phyloP scores from a whole-genome alignment of 2,113 vertebrate genomes.

The Bujurquina vittata region DNA sequence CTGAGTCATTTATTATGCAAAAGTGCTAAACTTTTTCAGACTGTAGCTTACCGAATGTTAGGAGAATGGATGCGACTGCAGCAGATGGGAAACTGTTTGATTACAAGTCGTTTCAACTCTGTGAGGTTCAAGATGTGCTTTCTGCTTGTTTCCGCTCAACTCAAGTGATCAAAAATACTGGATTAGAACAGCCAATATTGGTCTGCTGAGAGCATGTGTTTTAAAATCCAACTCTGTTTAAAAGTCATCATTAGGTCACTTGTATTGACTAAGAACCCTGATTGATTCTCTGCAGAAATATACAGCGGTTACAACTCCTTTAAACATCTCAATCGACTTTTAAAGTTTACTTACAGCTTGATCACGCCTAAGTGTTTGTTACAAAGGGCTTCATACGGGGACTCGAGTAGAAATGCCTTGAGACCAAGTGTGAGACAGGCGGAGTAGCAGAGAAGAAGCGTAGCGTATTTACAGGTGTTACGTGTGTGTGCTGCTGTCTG shows the following conservation, averaged over 20 bases:
- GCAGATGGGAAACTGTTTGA: neutral
- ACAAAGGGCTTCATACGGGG: neutral
- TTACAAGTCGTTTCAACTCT: neutral
- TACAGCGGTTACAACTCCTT: neutral
- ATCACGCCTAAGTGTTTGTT: neutral
- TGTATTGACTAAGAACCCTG: neutral
- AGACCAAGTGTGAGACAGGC: conserved; percentile 17
- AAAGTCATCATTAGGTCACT: neutral
- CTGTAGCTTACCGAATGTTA: neutral
- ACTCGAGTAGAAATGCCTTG: conserved; percentile 12
- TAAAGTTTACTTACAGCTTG: conserved; percentile 4
- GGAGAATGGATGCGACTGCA: neutral
- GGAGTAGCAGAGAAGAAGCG: conserved; percentile 23
- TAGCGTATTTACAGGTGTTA: conserved; percentile 65
- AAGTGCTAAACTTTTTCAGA: neutral
- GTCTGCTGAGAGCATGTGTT: neutral
- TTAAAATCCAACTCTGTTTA: neutral
- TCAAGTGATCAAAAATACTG: neutral
- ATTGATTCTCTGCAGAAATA: neutral
- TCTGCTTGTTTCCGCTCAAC: neutral
- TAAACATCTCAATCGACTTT: neutral
- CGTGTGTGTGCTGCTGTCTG: conserved; percentile 61
- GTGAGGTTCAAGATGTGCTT: neutral
- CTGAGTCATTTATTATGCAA: neutral
- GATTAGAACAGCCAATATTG: neutral